Percentiles rank a stretch among this genome's conserved stretches.
phyloP scores from a whole-genome alignment of 1,140 invertebrate genomes.

The Orchesella cincta region DNA sequence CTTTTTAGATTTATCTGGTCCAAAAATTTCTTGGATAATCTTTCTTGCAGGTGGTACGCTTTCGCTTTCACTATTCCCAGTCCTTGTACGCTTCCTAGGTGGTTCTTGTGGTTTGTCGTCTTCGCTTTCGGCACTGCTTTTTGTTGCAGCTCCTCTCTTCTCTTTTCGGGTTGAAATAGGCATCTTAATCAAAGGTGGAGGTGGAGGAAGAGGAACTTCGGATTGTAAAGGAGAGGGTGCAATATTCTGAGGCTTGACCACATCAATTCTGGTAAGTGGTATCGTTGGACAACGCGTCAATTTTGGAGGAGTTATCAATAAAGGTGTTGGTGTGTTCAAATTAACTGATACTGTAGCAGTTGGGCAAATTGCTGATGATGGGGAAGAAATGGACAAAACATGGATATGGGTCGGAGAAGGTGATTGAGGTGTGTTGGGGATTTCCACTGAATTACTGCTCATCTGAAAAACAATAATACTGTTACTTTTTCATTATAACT shows the following conservation, averaged over 20 bases:
- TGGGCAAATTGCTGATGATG: neutral
- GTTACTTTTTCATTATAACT: too few relatives aligned
- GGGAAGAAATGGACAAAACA: neutral
- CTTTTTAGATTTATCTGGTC: constrained; percentile 1
- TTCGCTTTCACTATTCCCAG: neutral
- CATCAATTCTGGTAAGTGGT: neutral
- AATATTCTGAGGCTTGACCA: neutral
- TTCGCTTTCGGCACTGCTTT: neutral
- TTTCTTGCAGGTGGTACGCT: neutral
- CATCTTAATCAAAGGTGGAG: constrained; percentile 14
- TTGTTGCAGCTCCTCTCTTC: neutral
- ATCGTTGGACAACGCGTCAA: neutral
- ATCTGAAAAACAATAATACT: too few relatives aligned
- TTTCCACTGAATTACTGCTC: too few relatives aligned
- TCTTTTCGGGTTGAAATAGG: neutral
- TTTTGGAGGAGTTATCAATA: neutral
- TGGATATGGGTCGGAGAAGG: too few relatives aligned
- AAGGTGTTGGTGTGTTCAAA: neutral
- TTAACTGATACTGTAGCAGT: neutral
- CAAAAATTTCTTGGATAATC: constrained; percentile 22
- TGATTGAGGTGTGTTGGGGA: too few relatives aligned
- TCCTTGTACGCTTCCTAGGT: neutral
- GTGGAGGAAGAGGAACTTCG: neutral
- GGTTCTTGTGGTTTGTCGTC: neutral
- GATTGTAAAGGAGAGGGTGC: neutral